Conservation (phyloP, 2,113 vertebrate genomes). For the Megaleporinus macrocephalus region DNA sequence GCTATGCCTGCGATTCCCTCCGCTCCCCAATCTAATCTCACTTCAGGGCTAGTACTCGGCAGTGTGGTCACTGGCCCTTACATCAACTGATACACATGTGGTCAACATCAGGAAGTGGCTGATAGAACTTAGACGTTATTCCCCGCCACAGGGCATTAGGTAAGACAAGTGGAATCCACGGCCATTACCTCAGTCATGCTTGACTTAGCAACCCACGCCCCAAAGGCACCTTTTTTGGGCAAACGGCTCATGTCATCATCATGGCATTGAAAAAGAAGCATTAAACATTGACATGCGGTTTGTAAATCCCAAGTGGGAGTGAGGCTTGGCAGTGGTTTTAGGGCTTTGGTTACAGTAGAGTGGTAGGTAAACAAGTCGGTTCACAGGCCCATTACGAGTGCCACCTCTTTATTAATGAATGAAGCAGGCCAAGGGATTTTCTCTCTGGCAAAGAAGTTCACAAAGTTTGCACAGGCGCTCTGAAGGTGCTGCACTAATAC, state of each 20-base stretch:
- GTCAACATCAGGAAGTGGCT: constrained; percentile 74
- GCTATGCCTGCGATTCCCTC: constrained; percentile 11
- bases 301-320: constrained; percentile 40
- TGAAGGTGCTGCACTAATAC: neutral
- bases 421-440: neutral
- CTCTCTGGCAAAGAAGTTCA: neutral
- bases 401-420: constrained; percentile 21
- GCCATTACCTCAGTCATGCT: constrained; percentile 69
- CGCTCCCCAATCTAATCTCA: constrained; percentile 69
- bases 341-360: constrained; percentile 37
- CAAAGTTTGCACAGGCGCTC: neutral
- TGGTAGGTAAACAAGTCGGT: constrained; percentile 42
- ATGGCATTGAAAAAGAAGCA: constrained; percentile 37
- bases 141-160: constrained; percentile 65
- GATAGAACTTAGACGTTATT: constrained; percentile 70
- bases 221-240: constrained; percentile 70
- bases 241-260: constrained; percentile 40
- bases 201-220: constrained; percentile 36
- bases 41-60: constrained; percentile 34
- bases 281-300: constrained; percentile 34
- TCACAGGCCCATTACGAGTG: constrained; percentile 27
- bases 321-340: constrained; percentile 26
- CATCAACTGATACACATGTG: constrained; percentile 74
- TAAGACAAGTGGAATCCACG: constrained; percentile 69
- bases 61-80: constrained; percentile 58